Evolutionary conservation across 1,140 invertebrate genomes (phyloP).

Genomic region (Mylabris phalerata): DNA sequence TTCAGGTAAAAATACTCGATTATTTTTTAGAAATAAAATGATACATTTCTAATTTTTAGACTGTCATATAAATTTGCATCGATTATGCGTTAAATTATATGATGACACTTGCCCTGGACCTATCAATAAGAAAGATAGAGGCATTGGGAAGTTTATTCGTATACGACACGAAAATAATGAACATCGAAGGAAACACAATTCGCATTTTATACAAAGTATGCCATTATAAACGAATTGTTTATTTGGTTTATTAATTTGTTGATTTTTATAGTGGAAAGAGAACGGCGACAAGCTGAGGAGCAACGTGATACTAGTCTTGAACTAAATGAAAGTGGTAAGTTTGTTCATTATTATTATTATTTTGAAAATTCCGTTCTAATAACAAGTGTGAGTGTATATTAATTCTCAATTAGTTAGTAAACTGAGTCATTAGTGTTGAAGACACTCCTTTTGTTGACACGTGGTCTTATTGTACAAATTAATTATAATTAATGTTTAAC

Average conservation of each 20-base stretch:
- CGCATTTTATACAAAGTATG: slow-evolving; percentile 45
- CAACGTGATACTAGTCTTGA: slow-evolving; percentile 29
- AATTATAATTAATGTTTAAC: no score
- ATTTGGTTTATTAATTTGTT: neutral
- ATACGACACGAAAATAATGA: slow-evolving; percentile 53
- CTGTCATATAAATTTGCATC: slow-evolving; percentile 84
- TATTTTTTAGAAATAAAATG: neutral
- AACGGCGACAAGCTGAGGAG: slow-evolving; percentile 35
- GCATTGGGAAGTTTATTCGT: slow-evolving; percentile 66
- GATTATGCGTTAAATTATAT: slow-evolving; percentile 70
- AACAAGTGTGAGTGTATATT: no score
- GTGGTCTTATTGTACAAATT: no score
- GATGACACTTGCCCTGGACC: slow-evolving; percentile 82
- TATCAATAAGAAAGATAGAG: slow-evolving; percentile 57
- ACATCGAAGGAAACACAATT: slow-evolving; percentile 45
- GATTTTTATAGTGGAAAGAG: slow-evolving; percentile 35
- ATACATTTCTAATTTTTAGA: slow-evolving; percentile 48
- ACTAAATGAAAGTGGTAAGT: slow-evolving; percentile 35
- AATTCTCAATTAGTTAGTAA: no score
- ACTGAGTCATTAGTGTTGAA: no score
- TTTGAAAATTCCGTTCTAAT: neutral
- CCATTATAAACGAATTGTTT: slow-evolving; percentile 22
- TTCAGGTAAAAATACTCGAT: slow-evolving; percentile 51
- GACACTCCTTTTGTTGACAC: no score
- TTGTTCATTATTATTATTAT: neutral